phyloP scores from a whole-genome alignment of 2,888 invertebrate species.

The Cryptops parisi region DNA sequence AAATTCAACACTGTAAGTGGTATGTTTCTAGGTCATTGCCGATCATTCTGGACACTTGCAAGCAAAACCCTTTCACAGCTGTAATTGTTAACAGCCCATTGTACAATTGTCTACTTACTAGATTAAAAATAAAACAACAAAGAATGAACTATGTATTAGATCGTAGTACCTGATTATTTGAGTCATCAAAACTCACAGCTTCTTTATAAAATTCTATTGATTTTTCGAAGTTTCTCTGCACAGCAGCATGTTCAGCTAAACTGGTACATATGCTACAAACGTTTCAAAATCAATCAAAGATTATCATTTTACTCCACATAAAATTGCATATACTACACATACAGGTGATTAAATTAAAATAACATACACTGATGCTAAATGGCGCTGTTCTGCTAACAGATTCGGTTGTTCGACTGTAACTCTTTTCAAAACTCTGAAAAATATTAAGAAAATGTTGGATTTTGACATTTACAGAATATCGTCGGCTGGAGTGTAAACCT shows the following conservation, averaged over 20 bases:
- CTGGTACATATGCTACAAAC: constrained; percentile 48
- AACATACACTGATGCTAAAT: constrained; percentile 34
- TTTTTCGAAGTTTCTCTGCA: constrained; percentile 51
- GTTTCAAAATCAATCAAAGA: background rate
- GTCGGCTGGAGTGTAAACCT: no score
- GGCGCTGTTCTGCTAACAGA: constrained; percentile 35
- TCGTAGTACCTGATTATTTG: constrained; percentile 44
- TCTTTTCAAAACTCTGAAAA: constrained; percentile 57
- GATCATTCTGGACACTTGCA: no score
- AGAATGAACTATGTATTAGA: background rate
- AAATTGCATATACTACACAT: background rate
- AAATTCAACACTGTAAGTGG: no score
- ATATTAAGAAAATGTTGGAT: no score
- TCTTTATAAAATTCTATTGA: constrained; percentile 73
- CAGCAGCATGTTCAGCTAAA: constrained; percentile 54
- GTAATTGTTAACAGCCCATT: no score
- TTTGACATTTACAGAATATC: no score
- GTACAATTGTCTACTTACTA: no score
- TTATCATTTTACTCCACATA: background rate
- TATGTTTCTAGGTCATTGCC: no score
- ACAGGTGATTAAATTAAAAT: background rate
- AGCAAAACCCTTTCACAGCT: no score
- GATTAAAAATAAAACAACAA: no score
- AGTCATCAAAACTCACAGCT: constrained; percentile 60
- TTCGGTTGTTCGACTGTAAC: constrained; percentile 45